Percentiles rank a stretch among this genome's conserved stretches.
Conservation (phyloP, 1,140 invertebrate genomes). For the Aphaenogaster floridana region DNA sequence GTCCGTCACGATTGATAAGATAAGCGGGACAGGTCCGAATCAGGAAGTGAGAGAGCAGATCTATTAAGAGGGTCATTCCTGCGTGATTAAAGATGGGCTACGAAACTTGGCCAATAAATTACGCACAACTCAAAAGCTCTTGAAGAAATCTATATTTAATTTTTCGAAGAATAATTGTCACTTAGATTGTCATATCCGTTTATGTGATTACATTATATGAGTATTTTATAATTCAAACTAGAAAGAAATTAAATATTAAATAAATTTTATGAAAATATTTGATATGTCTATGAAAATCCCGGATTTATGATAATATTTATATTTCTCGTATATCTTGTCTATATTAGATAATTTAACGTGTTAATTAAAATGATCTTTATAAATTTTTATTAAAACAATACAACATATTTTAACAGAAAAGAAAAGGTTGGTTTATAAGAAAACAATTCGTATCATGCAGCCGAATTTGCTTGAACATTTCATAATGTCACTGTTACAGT, state of each 20-base stretch:
- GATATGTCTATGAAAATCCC: neutral
- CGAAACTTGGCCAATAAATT: neutral
- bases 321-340: neutral
- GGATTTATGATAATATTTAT: neutral
- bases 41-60: constrained; percentile 33
- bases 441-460: neutral
- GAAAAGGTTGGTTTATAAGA: neutral
- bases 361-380: neutral
- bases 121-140: neutral
- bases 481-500: constrained; percentile 21
- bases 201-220: neutral
- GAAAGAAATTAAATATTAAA: neutral
- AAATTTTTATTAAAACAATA: neutral
- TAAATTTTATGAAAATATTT: neutral
- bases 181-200: neutral
- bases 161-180: neutral
- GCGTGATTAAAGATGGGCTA: constrained; percentile 44
- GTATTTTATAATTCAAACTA: neutral
- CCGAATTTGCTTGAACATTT: neutral
- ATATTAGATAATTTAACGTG: neutral
- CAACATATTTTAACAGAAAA: neutral
- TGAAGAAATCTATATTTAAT: neutral
- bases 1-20: constrained; percentile 68
- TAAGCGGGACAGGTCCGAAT: constrained; percentile 34
- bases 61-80: neutral